A percentile compares a stretch with the other conserved stretches of the same genome.
phyloP scores from a whole-genome alignment of 2,888 invertebrate genomes.

The Notodonta dromedarius region DNA sequence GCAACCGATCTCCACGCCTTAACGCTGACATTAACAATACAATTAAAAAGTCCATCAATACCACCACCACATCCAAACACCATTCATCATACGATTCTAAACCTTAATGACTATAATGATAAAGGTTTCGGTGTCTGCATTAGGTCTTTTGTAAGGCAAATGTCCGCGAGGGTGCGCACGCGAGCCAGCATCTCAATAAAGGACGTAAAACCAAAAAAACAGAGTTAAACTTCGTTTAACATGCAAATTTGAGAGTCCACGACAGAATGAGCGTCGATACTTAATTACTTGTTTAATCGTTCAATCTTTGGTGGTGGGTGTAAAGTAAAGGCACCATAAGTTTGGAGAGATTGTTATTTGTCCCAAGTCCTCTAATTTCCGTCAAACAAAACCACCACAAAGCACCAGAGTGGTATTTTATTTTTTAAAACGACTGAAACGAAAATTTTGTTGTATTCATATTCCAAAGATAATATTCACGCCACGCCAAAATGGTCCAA shows the following conservation, averaged over 20 bases:
- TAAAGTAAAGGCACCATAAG: conserved; percentile 39
- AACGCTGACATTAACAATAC: conserved; percentile 80
- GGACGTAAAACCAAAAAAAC: conserved; percentile 73
- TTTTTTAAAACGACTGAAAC: too few species aligned
- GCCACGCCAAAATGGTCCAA: too few species aligned
- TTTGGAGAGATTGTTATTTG: neutral
- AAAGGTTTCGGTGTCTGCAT: conserved; percentile 26
- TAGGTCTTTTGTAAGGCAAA: conserved; percentile 28
- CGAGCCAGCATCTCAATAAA: conserved; percentile 77
- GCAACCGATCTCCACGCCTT: conserved; percentile 83
- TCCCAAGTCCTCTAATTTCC: too few species aligned
- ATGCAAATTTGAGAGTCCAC: conserved; percentile 83
- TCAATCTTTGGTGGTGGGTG: conserved; percentile 76
- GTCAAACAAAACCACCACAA: too few species aligned
- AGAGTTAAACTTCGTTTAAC: conserved; percentile 82
- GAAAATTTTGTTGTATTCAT: too few species aligned
- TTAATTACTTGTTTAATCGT: conserved; percentile 83
- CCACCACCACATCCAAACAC: conserved; percentile 28
- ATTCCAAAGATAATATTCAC: too few species aligned
- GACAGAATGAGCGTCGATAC: conserved; percentile 83
- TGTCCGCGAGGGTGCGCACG: conserved; percentile 71
- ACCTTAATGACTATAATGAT: conserved; percentile 40
- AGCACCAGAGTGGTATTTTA: too few species aligned
- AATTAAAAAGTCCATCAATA: conserved; percentile 79
- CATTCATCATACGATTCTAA: conserved; percentile 25